phyloP scores from a whole-genome alignment of 1,140 invertebrate genomes.

The Oedothorax gibbosus region DNA sequence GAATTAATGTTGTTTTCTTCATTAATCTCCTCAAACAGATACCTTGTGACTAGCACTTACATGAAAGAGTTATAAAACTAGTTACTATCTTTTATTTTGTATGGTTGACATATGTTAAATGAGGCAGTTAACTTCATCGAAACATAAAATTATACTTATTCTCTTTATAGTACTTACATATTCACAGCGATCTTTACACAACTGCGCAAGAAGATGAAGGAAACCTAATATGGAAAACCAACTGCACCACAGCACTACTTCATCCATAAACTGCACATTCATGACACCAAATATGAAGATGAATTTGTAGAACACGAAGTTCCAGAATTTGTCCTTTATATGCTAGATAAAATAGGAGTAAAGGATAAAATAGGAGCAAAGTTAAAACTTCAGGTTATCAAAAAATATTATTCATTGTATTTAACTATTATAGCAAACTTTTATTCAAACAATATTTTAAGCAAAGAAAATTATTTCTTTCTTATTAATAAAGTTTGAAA shows the following conservation, averaged over 20 bases:
- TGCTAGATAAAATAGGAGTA: conserved; percentile 70
- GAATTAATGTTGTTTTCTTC: too few species aligned
- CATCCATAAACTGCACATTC: conserved; percentile 87
- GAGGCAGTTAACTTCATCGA: too few species aligned
- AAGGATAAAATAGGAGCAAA: neutral
- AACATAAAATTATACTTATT: too few species aligned
- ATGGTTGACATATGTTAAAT: too few species aligned
- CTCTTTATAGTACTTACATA: conserved; percentile 88
- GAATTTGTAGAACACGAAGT: conserved; percentile 94
- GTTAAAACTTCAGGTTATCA: too few species aligned
- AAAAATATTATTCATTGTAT: neutral
- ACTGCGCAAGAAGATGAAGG: conserved; percentile 84
- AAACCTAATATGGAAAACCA: conserved; percentile 93
- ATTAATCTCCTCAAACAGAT: too few species aligned
- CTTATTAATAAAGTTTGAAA: neutral
- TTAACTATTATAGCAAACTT: neutral
- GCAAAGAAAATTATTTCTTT: neutral
- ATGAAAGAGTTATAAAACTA: too few species aligned
- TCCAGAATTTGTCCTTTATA: conserved; percentile 89
- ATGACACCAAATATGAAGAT: conserved; percentile 96
- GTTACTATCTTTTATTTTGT: too few species aligned
- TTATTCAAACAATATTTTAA: neutral
- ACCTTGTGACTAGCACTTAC: too few species aligned
- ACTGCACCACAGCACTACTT: conserved; percentile 86
- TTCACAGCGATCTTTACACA: conserved; percentile 92